Evolutionary conservation across 1,140 invertebrate genomes (phyloP).

Genomic region (Achatina immaculata): DNA sequence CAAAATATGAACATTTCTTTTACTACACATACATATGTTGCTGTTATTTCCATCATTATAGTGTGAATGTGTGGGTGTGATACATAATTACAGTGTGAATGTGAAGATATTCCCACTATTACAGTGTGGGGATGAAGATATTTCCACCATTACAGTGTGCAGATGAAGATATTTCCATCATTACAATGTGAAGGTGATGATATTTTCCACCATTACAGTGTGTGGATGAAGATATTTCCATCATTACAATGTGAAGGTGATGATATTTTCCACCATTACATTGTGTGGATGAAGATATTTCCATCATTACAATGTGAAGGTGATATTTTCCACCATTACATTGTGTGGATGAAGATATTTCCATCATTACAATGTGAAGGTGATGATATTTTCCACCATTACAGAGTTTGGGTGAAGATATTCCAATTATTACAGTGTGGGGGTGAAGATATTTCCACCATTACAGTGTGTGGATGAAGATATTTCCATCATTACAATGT

Average conservation of each 20-base stretch:
- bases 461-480: neutral
- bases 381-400: neutral
- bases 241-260: neutral
- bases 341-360: neutral
- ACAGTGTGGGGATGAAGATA: no score
- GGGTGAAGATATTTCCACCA: neutral
- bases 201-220: neutral
- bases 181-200: no score
- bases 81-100: no score
- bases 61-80: no score
- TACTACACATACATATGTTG: no score
- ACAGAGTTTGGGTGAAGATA: neutral
- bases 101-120: no score
- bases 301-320: neutral
- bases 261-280: neutral
- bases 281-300: neutral
- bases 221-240: neutral
- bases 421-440: neutral
- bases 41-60: no score
- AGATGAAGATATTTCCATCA: no score
- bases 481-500: neutral
- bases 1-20: no score
- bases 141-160: no score
- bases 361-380: neutral
- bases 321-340: no score